A percentile compares a stretch with the other conserved stretches of the same genome.
Evolutionary conservation across 2,113 vertebrate genomes (phyloP).

Genomic region (Cyprichromis sp.): DNA sequence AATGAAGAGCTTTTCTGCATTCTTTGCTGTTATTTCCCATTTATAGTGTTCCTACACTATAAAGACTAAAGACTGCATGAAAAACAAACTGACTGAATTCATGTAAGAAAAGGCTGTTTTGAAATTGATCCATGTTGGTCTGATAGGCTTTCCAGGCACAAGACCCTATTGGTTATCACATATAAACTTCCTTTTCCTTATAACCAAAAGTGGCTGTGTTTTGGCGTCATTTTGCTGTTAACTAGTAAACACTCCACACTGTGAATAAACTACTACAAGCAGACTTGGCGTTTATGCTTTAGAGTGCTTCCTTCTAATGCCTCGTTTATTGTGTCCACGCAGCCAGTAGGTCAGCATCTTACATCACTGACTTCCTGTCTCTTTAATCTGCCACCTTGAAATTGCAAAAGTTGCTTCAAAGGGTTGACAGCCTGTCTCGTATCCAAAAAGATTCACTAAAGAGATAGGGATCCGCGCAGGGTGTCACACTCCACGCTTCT

Average conservation of each 20-base stretch:
- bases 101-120: background rate
- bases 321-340: background rate
- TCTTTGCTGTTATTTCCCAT: background rate
- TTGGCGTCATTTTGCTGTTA: background rate
- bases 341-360: background rate
- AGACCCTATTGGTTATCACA: background rate
- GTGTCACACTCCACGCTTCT: background rate
- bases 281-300: background rate
- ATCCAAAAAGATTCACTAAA: background rate
- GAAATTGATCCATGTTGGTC: background rate
- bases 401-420: background rate
- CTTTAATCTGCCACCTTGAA: background rate
- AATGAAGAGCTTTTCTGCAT: background rate
- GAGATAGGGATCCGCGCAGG: background rate
- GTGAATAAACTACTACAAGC: background rate
- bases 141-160: background rate
- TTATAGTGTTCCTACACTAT: background rate
- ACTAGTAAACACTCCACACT: background rate
- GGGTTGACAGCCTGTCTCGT: background rate
- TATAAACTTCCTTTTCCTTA: background rate
- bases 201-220: background rate
- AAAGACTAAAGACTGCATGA: background rate
- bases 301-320: background rate
- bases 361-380: background rate
- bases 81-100: background rate